phyloP scores from a whole-genome alignment of 2,797 vertebrate species.

The Nasua narica region DNA sequence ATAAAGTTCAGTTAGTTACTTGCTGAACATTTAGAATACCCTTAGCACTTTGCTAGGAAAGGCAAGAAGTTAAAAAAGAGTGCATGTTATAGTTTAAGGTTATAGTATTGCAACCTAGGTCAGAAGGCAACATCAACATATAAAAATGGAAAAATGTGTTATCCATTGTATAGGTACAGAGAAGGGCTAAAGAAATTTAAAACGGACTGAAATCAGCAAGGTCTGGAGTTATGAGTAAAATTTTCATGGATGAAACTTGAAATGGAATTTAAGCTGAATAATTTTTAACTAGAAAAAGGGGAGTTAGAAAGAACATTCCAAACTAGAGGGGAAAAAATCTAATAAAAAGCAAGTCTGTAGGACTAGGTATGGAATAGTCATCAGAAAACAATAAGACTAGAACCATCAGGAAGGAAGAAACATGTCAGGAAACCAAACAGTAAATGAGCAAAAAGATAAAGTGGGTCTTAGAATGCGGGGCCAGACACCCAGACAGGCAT shows the following conservation, averaged over 20 bases:
- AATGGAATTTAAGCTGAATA: constrained; percentile 43
- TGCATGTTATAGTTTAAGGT: neutral
- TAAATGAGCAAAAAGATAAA: constrained; percentile 18
- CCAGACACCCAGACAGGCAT: neutral
- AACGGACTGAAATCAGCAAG: neutral
- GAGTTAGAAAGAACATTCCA: constrained; percentile 6
- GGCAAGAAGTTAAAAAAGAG: neutral
- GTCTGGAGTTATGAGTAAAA: constrained; percentile 39
- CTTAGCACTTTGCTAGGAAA: neutral
- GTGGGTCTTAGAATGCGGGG: neutral
- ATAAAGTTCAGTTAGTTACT: constrained; percentile 13
- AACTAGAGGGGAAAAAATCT: neutral
- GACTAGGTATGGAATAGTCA: constrained; percentile 38
- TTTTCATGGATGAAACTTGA: constrained; percentile 48
- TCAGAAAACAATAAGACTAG: constrained; percentile 46
- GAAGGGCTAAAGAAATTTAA: neutral
- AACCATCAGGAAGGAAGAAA: constrained; percentile 7
- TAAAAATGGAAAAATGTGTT: neutral
- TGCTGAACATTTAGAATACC: neutral
- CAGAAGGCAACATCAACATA: neutral
- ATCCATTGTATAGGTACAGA: neutral
- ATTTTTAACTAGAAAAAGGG: constrained; percentile 33
- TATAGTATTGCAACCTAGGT: neutral
- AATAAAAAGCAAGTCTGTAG: constrained; percentile 21
- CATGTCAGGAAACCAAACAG: neutral